These are phyloP conservation scores for Magallana nippona DNA, from an alignment of 2,888 invertebrate species.

Conservation along the genomic window DNA sequence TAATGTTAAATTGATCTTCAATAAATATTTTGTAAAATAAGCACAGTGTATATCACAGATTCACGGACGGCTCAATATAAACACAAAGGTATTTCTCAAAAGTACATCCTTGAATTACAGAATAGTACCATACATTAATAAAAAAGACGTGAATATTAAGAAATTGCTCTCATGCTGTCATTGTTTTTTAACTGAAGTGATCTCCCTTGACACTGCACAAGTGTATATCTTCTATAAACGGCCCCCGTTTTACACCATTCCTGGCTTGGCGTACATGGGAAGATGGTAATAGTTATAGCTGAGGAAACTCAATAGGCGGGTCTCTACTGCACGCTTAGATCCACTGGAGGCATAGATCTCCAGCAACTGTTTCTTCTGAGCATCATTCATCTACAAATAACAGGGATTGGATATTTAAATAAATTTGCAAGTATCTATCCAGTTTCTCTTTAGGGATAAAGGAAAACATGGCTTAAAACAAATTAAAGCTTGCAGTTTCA, in stretches of 20 bases:
- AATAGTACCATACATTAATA: no score
- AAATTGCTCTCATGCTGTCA: no score
- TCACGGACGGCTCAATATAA: no score
- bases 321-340: conserved; percentile 77
- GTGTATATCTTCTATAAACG: not conserved
- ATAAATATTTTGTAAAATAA: not conserved
- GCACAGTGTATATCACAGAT: no score
- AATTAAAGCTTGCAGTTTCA: no score
- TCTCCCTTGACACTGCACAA: no score
- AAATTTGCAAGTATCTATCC: not conserved
- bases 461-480: no score
- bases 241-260: conserved; percentile 73
- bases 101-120: no score
- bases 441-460: no score
- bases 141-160: no score
- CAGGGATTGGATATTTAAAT: not conserved
- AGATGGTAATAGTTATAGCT: conserved; percentile 80
- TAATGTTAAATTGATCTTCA: not conserved
- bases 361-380: conserved; percentile 68
- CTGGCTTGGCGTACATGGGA: conserved; percentile 80
- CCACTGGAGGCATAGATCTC: conserved; percentile 72
- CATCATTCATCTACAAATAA: conserved; percentile 62
- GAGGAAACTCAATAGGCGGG: conserved; percentile 78
- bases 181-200: no score
- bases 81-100: no score